Percentiles rank a stretch among this genome's conserved stretches.
These are phyloP conservation scores for Bettongia penicillata DNA, from an alignment of 2,113 vertebrate species.

Conservation along the genomic window DNA sequence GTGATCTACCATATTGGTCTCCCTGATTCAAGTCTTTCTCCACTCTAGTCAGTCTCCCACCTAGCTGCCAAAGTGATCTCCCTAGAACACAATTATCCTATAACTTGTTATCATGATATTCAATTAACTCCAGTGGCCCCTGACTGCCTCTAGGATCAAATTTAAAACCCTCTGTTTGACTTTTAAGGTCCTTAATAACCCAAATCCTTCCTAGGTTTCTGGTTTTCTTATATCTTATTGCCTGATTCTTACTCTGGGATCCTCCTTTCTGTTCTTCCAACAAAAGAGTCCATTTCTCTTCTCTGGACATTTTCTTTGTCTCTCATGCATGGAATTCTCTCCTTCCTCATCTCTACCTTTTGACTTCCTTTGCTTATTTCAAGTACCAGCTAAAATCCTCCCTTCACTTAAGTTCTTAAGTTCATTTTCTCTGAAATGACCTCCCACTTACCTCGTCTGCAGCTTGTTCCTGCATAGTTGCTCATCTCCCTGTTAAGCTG, in stretches of 20 bases:
- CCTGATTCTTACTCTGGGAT: neutral
- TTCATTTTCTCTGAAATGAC: neutral
- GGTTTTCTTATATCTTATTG: neutral
- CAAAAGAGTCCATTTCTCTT: neutral
- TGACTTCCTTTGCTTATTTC: neutral
- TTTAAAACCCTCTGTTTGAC: neutral
- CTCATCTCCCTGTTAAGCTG: neutral
- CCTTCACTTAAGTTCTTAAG: neutral
- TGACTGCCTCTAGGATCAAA: neutral
- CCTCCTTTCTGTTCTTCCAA: neutral
- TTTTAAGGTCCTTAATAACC: neutral
- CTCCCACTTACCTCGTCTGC: neutral
- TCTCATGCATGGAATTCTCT: neutral
- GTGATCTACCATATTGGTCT: neutral
- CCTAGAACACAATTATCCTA: neutral
- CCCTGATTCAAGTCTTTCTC: neutral
- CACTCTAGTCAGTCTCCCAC: neutral
- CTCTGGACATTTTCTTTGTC: neutral
- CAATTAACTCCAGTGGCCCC: neutral
- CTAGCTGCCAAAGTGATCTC: neutral
- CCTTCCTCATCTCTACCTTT: neutral
- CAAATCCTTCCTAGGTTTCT: neutral
- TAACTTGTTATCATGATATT: neutral
- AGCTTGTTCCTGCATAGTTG: neutral
- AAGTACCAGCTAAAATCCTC: neutral